phyloP scores from a whole-genome alignment of 2,797 vertebrate genomes.

The Cossypha niveicapilla region DNA sequence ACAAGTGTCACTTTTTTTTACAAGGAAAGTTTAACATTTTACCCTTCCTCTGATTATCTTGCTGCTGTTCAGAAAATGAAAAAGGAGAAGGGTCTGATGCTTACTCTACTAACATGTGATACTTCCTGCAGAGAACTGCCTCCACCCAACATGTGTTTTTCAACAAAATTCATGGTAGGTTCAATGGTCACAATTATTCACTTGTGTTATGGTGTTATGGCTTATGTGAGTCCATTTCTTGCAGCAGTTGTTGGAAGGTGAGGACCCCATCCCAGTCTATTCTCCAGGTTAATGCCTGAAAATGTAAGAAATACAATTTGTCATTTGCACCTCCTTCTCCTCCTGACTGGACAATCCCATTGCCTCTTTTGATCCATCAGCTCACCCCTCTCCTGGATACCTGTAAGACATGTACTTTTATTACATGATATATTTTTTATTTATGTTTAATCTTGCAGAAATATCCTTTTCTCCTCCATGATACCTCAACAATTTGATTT shows the following conservation, averaged over 20 bases:
- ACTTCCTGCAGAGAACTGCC: constrained; percentile 51
- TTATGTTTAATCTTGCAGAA: not conserved
- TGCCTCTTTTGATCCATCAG: not conserved
- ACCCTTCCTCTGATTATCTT: constrained; percentile 56
- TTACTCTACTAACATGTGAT: constrained; percentile 38
- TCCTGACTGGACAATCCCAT: not conserved
- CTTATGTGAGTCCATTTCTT: constrained; percentile 39
- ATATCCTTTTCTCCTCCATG: not conserved
- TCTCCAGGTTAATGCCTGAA: not conserved
- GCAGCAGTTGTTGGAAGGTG: not conserved
- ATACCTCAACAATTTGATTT: not conserved
- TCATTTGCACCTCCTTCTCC: not conserved
- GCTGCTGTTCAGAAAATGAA: constrained; percentile 38
- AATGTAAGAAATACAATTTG: not conserved
- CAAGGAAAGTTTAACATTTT: constrained; percentile 42
- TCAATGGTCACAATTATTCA: constrained; percentile 49
- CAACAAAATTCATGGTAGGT: constrained; percentile 33
- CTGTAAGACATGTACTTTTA: not conserved
- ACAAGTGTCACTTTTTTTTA: constrained; percentile 38
- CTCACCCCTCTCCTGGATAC: not conserved
- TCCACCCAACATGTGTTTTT: constrained; percentile 66
- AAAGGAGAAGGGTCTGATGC: not conserved
- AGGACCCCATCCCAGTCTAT: not conserved
- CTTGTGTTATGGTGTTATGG: constrained; percentile 12
- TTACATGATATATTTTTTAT: not conserved